Percentiles rank a stretch among this genome's conserved stretches.
phyloP scores from a whole-genome alignment of 2,797 vertebrate species.

The Fistularia tabacaria region DNA sequence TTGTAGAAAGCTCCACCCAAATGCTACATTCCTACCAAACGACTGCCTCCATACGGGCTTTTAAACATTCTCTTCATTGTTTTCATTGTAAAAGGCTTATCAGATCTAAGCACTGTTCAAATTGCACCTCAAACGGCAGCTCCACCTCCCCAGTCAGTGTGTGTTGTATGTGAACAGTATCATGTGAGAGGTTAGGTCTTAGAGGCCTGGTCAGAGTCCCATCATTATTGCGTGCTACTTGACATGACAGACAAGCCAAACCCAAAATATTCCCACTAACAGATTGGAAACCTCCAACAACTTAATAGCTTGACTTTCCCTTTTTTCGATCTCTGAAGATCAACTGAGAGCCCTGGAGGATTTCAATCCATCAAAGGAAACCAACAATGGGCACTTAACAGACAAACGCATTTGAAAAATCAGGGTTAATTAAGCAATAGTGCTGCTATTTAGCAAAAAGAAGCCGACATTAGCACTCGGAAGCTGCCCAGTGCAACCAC shows the following conservation, averaged over 20 bases:
- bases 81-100: conserved; percentile 60
- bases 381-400: no score
- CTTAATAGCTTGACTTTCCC: no score
- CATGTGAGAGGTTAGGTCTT: conserved; percentile 9
- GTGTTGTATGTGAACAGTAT: conserved; percentile 8
- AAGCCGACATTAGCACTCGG: conserved; percentile 19
- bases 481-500: conserved; percentile 17
- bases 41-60: conserved; percentile 38
- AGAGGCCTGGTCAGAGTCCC: conserved; percentile 8
- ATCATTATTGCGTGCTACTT: conserved; percentile 17
- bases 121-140: conserved; percentile 24
- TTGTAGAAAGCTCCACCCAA: conserved; percentile 49
- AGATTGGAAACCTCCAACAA: conserved; percentile 10
- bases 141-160: conserved; percentile 23
- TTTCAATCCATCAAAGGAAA: no score
- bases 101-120: conserved; percentile 53
- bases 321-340: no score
- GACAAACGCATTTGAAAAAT: no score
- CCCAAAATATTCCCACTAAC: conserved; percentile 8
- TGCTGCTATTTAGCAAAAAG: conserved; percentile 1
- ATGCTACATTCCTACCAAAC: conserved; percentile 46
- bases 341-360: no score
- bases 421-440: no score
- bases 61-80: conserved; percentile 49
- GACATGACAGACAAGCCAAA: conserved; percentile 38